Base-by-base conservation (phyloP, 2,888 invertebrate genomes). In the Acholoe squamosa region DNA sequence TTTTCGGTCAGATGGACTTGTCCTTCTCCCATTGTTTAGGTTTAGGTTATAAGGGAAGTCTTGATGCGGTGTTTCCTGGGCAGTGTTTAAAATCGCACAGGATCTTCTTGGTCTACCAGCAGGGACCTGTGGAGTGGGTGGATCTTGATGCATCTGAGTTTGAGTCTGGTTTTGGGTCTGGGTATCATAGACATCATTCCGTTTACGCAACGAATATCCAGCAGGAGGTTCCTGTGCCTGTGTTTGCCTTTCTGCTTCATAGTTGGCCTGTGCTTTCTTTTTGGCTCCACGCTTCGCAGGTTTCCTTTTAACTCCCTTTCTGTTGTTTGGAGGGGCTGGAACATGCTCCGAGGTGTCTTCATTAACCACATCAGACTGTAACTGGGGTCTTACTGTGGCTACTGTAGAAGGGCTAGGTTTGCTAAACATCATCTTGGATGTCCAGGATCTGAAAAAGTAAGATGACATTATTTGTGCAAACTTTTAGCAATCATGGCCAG, bases 341-440 rank as follows among this genome's bases (percentile, higher is more conserved):
- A 31, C 31, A 10, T 5, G n/a, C 31, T 19, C 76, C 0, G 25
- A 31, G 76, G 28, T 61, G 43, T 43, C 43, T 19, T 61, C 61
- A 14, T 61, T 43, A 14, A 31, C 31, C 22, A 1, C 0, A 43
- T 43, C 22, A 0, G 80, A n/a, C 80, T 80, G 80, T 3, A 80
- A 3, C 43, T 43, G 80, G 33, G 80, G 80, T 5, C 34, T 33
- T 5, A 34, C 80, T 5, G 80, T 34, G 19, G 80, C 33, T 19
- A 34, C 43, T 22, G 80, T 80, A 0, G 34, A 0, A 0, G 80
- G 80, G 43, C 80, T 80, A 25, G 16, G 12, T 43, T 33, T 80
- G 33, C 80, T 80, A 43, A 80, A 80, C 22, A 80, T 0, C 80
- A 80, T 43, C 80, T 80, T 80, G 16, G 80, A 80, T 3, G 80